Base-by-base conservation (phyloP, 2,113 vertebrate species). In the Arvicanthis niloticus region DNA sequence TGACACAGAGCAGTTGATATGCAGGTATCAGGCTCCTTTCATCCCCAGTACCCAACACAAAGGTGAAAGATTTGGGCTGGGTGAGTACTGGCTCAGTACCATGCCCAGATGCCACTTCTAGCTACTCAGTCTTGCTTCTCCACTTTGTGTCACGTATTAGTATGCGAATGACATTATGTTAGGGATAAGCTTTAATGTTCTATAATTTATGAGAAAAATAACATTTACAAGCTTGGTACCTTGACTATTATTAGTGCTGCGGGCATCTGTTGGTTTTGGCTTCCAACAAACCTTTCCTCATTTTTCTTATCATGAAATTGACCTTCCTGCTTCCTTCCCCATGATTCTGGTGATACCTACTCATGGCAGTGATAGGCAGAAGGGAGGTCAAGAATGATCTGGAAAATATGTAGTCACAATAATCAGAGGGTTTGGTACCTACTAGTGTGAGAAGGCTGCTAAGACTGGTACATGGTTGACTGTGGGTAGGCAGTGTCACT, bases 141-240 rank as follows among this genome's bases (percentile, higher is more conserved):
- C 68, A n/a, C 58, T 11, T 31, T 67, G 58, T 76, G 91, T 48
- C 67, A 76, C 21, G 19, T 17, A n/a, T 56, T 68, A 31, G 42
- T 16, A n/a, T n/a, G 65, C 4, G 12, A n/a, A 45, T 11, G 65
- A 85, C 45, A 6, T 60, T 78, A 58, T 15, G 48, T 73, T 29
- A 75, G 31, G 88, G 51, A 45, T 91, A 58, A 92, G 70, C 76
- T 97, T 95, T 94, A n/a, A 80, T 42, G 51, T 62, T 93, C 65
- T 92, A 77, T 94, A 67, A 92, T 92, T 91, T 93, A 95, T 92
- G 97, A 97, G 56, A 73, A 84, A 73, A 85, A 76, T 86, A 78
- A 89, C 96, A 95, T 97, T 95, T 97, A 51, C 80, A 72, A 95
- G n/a, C 53, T 48, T 16, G 21, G 77, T 62, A 1, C 42, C 78